Conservation (phyloP, 2,888 invertebrate genomes). For the Cybosia mesomella region DNA sequence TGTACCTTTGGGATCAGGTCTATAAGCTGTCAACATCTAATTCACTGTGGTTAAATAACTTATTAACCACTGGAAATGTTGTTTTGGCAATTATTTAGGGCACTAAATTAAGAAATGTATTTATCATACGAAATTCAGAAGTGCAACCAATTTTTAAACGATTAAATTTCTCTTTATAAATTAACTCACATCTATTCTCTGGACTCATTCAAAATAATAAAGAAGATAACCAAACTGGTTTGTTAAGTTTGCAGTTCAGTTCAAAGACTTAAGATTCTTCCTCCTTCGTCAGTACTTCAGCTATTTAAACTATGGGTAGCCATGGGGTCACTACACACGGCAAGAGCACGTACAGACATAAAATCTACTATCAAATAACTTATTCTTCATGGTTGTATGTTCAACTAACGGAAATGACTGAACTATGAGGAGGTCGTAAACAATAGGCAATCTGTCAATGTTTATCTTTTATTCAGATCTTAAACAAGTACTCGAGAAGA, state of each 20-base stretch:
- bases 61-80: neutral
- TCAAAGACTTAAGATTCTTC: too few species aligned
- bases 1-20: conserved; percentile 72
- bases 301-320: neutral
- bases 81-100: neutral
- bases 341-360: neutral
- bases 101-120: neutral
- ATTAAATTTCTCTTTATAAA: too few species aligned
- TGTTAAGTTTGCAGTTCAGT: too few species aligned
- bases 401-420: conserved; percentile 14
- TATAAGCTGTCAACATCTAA: conserved; percentile 45
- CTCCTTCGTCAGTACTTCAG: neutral
- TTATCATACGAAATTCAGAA: neutral
- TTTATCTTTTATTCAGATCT: conserved; percentile 17
- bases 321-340: neutral
- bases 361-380: neutral
- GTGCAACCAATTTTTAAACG: too few species aligned
- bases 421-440: conserved; percentile 9
- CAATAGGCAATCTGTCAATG: conserved; percentile 16
- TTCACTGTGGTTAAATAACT: conserved; percentile 31
- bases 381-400: neutral
- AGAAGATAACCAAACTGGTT: neutral
- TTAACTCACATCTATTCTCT: neutral
- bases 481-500: conserved; percentile 9
- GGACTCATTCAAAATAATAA: too few species aligned